These are phyloP conservation scores for Prosopocoilus inquinatus DNA, from an alignment of 2,888 invertebrate species.

Conservation along the genomic window DNA sequence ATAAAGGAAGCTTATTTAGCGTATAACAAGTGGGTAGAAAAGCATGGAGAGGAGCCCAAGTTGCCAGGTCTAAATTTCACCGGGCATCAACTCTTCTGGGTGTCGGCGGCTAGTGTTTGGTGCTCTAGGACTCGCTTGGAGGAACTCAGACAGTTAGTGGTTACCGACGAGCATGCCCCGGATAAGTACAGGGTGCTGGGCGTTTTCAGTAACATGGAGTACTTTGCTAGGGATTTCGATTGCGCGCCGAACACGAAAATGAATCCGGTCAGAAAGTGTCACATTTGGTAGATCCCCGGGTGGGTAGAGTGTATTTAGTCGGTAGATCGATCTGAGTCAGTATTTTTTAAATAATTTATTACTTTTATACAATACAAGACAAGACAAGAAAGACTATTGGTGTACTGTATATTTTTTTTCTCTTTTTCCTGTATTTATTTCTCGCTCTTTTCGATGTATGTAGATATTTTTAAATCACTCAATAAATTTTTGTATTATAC, in stretches of 20 bases:
- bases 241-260: conserved; percentile 59
- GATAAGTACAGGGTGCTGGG: conserved; percentile 59
- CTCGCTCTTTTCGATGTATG: too few relatives aligned
- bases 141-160: conserved; percentile 43
- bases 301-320: background rate
- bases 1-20: conserved; percentile 78
- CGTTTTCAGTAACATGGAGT: conserved; percentile 59
- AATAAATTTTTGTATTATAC: too few relatives aligned
- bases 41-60: conserved; percentile 41
- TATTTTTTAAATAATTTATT: conserved; percentile 22
- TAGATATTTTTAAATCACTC: too few relatives aligned
- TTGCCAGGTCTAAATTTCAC: conserved; percentile 45
- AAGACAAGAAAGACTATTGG: conserved; percentile 16
- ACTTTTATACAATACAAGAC: conserved; percentile 14
- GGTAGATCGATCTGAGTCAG: conserved; percentile 13
- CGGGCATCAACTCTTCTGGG: conserved; percentile 58
- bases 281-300: conserved; percentile 56
- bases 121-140: conserved; percentile 51
- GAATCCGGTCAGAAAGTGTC: conserved; percentile 63
- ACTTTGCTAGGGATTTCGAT: conserved; percentile 62
- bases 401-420: background rate
- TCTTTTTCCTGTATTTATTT: too few relatives aligned
- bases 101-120: conserved; percentile 62
- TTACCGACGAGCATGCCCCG: conserved; percentile 51
- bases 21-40: conserved; percentile 42